Conservation (phyloP, 2,888 invertebrate species). For the Epinotia brunnichana region DNA sequence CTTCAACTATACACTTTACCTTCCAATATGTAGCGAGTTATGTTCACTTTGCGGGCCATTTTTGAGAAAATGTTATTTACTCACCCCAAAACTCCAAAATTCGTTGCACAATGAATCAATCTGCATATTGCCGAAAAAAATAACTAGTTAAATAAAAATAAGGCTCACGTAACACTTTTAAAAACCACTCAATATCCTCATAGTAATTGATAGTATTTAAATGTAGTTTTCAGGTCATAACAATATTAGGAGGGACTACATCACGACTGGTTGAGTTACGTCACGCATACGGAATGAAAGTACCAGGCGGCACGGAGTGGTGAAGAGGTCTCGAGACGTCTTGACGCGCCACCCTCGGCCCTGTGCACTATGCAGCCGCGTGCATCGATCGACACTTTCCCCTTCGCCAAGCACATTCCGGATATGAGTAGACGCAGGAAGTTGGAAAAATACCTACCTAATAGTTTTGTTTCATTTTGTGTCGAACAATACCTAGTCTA, state of each 20-base stretch:
- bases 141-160: background rate
- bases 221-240: background rate
- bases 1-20: too few species aligned
- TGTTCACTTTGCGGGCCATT: too few species aligned
- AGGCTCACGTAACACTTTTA: background rate
- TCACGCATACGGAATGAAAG: slow-evolving; percentile 45
- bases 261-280: slow-evolving; percentile 32
- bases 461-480: background rate
- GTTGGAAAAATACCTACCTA: background rate
- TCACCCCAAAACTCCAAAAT: slow-evolving; percentile 65
- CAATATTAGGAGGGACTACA: background rate
- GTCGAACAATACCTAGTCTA: background rate
- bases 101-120: slow-evolving; percentile 61
- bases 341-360: slow-evolving; percentile 63
- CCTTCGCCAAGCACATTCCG: slow-evolving; percentile 52
- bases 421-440: slow-evolving; percentile 40
- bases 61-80: too few species aligned
- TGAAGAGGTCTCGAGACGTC: slow-evolving; percentile 51
- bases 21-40: too few species aligned
- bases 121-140: slow-evolving; percentile 49
- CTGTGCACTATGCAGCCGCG: slow-evolving; percentile 72
- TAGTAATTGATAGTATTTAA: background rate
- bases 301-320: slow-evolving; percentile 55
- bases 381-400: slow-evolving; percentile 74
- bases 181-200: slow-evolving; percentile 17